Evolutionary conservation across 2,797 vertebrate species (phyloP).

Genomic region (Sebastes vulpes): DNA sequence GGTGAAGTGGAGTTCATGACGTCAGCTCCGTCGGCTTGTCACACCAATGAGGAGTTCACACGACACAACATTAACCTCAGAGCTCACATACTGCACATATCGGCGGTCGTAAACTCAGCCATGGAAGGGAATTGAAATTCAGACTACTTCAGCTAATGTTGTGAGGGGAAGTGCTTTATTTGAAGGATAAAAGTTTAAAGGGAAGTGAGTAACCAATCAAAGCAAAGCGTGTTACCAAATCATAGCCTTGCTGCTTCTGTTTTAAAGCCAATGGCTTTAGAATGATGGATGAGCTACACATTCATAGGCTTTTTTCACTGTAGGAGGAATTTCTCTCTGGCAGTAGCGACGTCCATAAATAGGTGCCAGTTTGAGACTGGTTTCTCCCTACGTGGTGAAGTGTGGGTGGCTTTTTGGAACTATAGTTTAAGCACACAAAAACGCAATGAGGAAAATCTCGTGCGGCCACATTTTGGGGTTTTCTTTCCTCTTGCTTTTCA

Average conservation of each 20-base stretch:
- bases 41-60: slow-evolving; percentile 47
- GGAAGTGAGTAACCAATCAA: slow-evolving; percentile 68
- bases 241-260: slow-evolving; percentile 78
- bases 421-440: slow-evolving; percentile 69
- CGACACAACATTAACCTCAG: slow-evolving; percentile 5
- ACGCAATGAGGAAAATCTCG: slow-evolving; percentile 77
- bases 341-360: slow-evolving; percentile 85
- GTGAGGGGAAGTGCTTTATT: slow-evolving; percentile 34
- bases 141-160: slow-evolving; percentile 28
- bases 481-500: slow-evolving; percentile 47
- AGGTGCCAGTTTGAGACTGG: slow-evolving; percentile 85
- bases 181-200: slow-evolving; percentile 49
- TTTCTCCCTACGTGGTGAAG: slow-evolving; percentile 77
- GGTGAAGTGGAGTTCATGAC: slow-evolving; percentile 79
- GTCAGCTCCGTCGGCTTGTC: slow-evolving; percentile 43
- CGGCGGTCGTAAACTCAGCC: slow-evolving; percentile 13
- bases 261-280: slow-evolving; percentile 79
- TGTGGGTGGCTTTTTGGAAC: slow-evolving; percentile 85
- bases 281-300: slow-evolving; percentile 82
- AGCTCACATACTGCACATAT: slow-evolving; percentile 23
- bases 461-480: slow-evolving; percentile 70
- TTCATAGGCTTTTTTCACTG: slow-evolving; percentile 71
- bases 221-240: slow-evolving; percentile 76
- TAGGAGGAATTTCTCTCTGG: slow-evolving; percentile 82
- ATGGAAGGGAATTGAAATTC: neutral